These are phyloP conservation scores for Wiebesia pumilae DNA, from an alignment of 1,140 invertebrate species.

Conservation along the genomic window DNA sequence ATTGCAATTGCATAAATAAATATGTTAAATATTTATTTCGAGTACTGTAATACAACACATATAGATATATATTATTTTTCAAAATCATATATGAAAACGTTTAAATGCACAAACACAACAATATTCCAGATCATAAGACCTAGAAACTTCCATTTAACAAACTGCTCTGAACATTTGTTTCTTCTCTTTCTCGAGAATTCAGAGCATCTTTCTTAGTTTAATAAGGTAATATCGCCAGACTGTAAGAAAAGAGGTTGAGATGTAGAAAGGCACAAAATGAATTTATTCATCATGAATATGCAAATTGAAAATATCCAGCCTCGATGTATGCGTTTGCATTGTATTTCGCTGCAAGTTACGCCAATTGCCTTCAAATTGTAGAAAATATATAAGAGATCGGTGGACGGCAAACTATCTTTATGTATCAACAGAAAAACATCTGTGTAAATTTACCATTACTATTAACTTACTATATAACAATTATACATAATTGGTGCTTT, in stretches of 20 bases:
- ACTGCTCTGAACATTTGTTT: not conserved
- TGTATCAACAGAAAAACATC: not conserved
- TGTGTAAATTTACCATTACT: not conserved
- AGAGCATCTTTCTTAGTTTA: not conserved
- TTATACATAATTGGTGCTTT: not conserved
- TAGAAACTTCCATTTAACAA: not conserved
- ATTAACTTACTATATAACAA: no score
- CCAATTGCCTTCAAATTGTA: conserved; percentile 26
- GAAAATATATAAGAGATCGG: not conserved
- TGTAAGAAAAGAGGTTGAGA: not conserved
- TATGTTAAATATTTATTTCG: no score
- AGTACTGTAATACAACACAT: no score
- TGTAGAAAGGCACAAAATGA: not conserved
- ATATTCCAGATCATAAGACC: not conserved
- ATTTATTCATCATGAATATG: conserved; percentile 42
- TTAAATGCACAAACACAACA: not conserved
- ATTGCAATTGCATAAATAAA: no score
- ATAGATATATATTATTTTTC: not conserved
- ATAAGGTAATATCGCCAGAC: not conserved
- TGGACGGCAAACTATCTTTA: not conserved
- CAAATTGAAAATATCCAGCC: conserved; percentile 37
- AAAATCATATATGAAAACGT: not conserved
- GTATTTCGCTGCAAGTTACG: conserved; percentile 7
- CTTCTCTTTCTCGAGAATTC: not conserved
- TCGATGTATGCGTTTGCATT: not conserved